Evolutionary conservation across 2,113 vertebrate species (phyloP), one percentile per base, ranked within the genome.

Genomic region (Lampris incognitus): DNA sequence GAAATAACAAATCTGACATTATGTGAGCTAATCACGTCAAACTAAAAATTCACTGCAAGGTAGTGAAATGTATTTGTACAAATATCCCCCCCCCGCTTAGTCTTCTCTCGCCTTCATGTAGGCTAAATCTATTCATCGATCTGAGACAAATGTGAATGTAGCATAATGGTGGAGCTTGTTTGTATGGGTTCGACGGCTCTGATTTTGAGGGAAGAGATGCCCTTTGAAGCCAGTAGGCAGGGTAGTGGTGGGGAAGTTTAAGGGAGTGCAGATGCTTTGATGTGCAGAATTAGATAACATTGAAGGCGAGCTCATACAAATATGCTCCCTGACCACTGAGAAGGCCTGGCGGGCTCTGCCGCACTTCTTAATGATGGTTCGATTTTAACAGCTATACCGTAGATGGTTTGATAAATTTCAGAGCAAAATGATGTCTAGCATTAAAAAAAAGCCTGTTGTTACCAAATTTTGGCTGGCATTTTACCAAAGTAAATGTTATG

Each of bases 241-340:
- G 80, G 72, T 82, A 85, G 78, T 70, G 76, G 82, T 74, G 49
- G 50, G 66, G 78, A 85, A 61, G 77, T 85, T 79, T 56, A 49
- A 65, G 78, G 54, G 65, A 75, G 68, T 75, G 9, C 39, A 42
- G 37, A 51, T 0, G 44, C 91, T 90, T 89, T 91, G 87, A 92
- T 83, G 86, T 92, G 66, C 81, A 81, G 66, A 85, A 87, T 90
- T 80, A 85, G 81, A 84, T 75, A 83, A 78, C 88, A 88, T 88
- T 84, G 87, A 82, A 82, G 79, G 75, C 79, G 71, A 88, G 77
- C 36, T 51, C 50, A 8, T 51, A 1, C 9, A 49, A 49, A 51
- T 11, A 58, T 62, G 50, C 68, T 66, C 63, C 71, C 55, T 81
- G 74, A 63, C 66, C 56, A 37, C n/a, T 3, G 1, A 62, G 1